Base-by-base conservation (phyloP, 2,888 invertebrate genomes). In the Rutpela maculata region DNA sequence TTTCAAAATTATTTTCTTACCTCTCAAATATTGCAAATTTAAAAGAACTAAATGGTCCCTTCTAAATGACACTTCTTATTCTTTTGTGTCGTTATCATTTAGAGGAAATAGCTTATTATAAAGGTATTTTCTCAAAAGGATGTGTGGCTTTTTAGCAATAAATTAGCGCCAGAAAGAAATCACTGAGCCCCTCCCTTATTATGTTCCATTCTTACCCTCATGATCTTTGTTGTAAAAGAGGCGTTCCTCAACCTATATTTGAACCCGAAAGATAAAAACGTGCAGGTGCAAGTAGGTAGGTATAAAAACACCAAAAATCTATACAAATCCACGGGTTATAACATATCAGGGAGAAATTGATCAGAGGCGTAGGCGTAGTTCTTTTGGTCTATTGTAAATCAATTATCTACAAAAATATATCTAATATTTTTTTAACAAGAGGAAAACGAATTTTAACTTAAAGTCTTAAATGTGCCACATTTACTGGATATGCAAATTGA, bases 271-370 rank as follows among this genome's bases (percentile, higher is more conserved):
- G 55, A 55, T 26, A 26, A 55, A 65, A 67, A 55, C 19, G 55
- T 67, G 67, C 67, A 67, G 67, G 67, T 67, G 67, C 67, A 67
- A 67, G 55, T 67, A 18, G 67, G 67, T 67, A 67, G 67, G 67
- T 55, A 67, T 67, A 67, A 67, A 66, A 67, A 67, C 67, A 19
- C 55, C 55, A 67, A n/a, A n/a, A 26, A 67, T 55, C n/a, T 55
- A 55, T 67, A 62, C 62, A n/a, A 50, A 55, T 67, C 19, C 55
- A 22, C 15, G 55, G 67, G 67, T 22, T 50, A 43, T 67, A 67
- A n/a, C 26, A 50, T 55, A 65, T 18, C 65, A 18, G 65, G 2
- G 15, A 43, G 3, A 55, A 67, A 22, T 22, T 67, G 18, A 9
- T 5, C 67, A 67, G 19, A 18, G 55, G 19, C 55, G 67, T 55